Evolutionary conservation across 2,113 vertebrate species (phyloP), one percentile per base, ranked within the genome.

Genomic region (Phalacrocorax aristotelis): DNA sequence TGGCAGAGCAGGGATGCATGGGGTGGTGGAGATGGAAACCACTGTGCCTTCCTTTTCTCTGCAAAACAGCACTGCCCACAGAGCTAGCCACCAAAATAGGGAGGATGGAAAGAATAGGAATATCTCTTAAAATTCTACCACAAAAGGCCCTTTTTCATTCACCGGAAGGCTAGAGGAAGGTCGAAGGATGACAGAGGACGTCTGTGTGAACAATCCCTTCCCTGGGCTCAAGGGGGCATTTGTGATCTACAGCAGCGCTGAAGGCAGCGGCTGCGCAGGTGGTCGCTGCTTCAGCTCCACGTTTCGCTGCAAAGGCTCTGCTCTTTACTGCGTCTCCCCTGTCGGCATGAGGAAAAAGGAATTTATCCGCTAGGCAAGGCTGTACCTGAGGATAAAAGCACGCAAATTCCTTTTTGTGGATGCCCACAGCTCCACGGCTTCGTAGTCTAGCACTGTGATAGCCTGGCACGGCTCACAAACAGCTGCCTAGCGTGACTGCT

Each of bases 381-480:
- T 90, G 15, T 15, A 9, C 61, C 57, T 0, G 9, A 48, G 65
- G 40, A 4, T 19, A 17, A 81, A 71, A 54, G 48, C 26, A 30
- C 15, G 7, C 13, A 6, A 27, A 46, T 21, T 16, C 44, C 36
- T 52, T 49, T 57, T 9, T 5, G 11, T 5, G 36, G 34, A 6
- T 72, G 57, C 18, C 10, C 13, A 1, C 32, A 7, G 27, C 7
- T n/a, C 6, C 38, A 2, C 25, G 1, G 55, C 14, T 10, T 15
- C 26, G 0, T 3, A 42, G 78, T 9, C 20, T 51, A 46, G 66
- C 22, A 5, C 49, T 55, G 15, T 0, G 0, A 5, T 1, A 12
- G 46, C 55, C 26, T 30, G 0, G 0, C 4, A 0, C 0, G 40
- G 46, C 46, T 89, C n/a, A 11, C 0, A 0, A 21, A 15, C 7